Evolutionary conservation across 2,888 invertebrate genomes (phyloP), one percentile per base, ranked within the genome.

Genomic region (Mythimna lalbum): DNA sequence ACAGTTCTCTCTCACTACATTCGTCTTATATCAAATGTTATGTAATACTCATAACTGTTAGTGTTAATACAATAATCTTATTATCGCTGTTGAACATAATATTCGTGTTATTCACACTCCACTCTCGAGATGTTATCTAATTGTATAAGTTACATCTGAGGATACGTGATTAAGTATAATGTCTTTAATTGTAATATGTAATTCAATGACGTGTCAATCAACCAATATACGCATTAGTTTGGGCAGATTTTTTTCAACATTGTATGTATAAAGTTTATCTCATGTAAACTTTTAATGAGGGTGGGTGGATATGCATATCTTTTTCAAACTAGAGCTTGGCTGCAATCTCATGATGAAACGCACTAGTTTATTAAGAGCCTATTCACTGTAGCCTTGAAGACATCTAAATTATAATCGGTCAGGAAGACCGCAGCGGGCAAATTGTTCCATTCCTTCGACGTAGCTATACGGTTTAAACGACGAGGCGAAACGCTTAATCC

Each of bases 221-320:
- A 10, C 43, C 36, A 47, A 59, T 47, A 17, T 50, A 68, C 64
- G 76, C 55, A 56, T 27, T 49, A 69, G 12, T 21, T 57, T 60
- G 0, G 36, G 2, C 27, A 21, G 19, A 2, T 60, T 69, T 78
- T 70, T 66, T 66, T 59, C 59, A 55, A 62, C 14, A 23, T 39
- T 60, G 53, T 55, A 49, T n/a, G 9, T n/a, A 19, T 47, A 55
- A n/a, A n/a, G 49, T 76, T 81, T 71, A 81, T 70, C 66, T 57
- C 21, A n/a, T 62, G 49, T 66, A 57, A 79, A 76, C 55, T 63
- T 64, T 77, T 68, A 71, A 68, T 57, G 72, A 78, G 50, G 67
- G 65, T 65, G 56, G 61, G n/a, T n/a, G 39, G 50, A 33, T 19
- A 68, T 81, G 73, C n/a, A n/a, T n/a, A n/a, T n/a, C n/a, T n/a